A percentile compares a stretch with the other conserved stretches of the same genome.
phyloP scores from a whole-genome alignment of 1,140 invertebrate species.

The Drosophila quadrilineata region DNA sequence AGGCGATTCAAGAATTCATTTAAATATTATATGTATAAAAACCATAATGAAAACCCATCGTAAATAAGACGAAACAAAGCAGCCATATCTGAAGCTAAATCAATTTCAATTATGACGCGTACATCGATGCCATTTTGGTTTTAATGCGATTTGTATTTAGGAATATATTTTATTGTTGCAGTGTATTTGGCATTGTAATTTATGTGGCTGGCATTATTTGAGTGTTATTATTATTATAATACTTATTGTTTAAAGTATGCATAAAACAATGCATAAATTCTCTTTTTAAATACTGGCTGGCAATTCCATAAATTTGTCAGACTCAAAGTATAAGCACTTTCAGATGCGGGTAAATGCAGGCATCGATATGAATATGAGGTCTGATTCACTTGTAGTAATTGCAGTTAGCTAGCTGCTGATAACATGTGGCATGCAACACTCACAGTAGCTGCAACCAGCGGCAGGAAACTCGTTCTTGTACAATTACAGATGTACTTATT shows the following conservation, averaged over 20 bases:
- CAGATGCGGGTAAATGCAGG: not conserved
- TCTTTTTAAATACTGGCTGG: constrained; percentile 4
- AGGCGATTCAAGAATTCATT: not conserved
- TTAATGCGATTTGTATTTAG: too few relatives aligned
- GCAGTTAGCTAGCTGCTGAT: too few relatives aligned
- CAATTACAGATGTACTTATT: constrained; percentile 45
- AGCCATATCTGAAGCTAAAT: constrained; percentile 41
- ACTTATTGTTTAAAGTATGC: constrained; percentile 31
- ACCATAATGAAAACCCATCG: constrained; percentile 8
- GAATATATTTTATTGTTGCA: constrained; percentile 27
- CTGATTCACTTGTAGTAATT: not conserved
- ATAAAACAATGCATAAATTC: constrained; percentile 26
- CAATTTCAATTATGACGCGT: constrained; percentile 61
- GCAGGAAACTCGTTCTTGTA: constrained; percentile 26
- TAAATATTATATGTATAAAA: constrained; percentile 7
- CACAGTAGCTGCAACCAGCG: constrained; percentile 30
- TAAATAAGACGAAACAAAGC: constrained; percentile 28
- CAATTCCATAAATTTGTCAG: constrained; percentile 28
- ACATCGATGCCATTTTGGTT: constrained; percentile 34
- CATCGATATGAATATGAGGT: not conserved
- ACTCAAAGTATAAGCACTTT: too few relatives aligned
- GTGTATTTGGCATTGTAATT: constrained; percentile 52
- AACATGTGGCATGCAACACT: constrained; percentile 9
- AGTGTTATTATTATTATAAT: constrained; percentile 10
- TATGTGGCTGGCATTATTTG: constrained; percentile 39